phyloP scores from a whole-genome alignment of 2,797 vertebrate species.

The Coregonus sp. region DNA sequence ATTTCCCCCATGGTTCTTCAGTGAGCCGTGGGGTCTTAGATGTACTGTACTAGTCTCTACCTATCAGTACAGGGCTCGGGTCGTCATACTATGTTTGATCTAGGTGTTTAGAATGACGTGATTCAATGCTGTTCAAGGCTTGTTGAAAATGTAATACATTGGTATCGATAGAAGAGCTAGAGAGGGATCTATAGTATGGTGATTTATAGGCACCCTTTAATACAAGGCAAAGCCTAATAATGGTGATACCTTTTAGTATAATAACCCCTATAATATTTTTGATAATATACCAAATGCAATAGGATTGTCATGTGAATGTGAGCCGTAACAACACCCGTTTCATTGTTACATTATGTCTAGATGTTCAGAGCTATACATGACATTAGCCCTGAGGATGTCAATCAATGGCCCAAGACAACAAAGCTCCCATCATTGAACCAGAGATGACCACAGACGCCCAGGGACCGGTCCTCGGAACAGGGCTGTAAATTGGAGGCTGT shows the following conservation, averaged over 20 bases:
- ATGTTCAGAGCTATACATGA: constrained; percentile 44
- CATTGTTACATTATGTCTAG: constrained; percentile 46
- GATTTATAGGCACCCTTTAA: constrained; percentile 24
- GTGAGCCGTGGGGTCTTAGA: constrained; percentile 30
- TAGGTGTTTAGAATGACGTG: no score
- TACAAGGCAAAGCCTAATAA: constrained; percentile 26
- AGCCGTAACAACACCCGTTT: constrained; percentile 34
- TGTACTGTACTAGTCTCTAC: constrained; percentile 18
- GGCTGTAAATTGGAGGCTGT: constrained; percentile 38
- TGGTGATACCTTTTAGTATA: constrained; percentile 31
- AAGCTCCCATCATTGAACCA: constrained; percentile 46
- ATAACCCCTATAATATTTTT: background rate
- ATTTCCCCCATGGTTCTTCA: constrained; percentile 56
- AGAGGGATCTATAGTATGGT: background rate
- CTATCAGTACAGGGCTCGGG: background rate
- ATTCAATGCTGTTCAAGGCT: background rate
- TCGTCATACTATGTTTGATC: background rate
- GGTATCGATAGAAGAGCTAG: background rate
- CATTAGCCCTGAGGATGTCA: constrained; percentile 49
- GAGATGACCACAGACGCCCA: constrained; percentile 56
- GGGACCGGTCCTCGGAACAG: constrained; percentile 46
- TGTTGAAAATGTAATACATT: background rate
- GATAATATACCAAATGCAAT: background rate
- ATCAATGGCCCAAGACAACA: constrained; percentile 38
- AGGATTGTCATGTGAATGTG: constrained; percentile 37